Evolutionary conservation across 2,113 vertebrate genomes (phyloP).

Genomic region (Opisthocomus hoazin): DNA sequence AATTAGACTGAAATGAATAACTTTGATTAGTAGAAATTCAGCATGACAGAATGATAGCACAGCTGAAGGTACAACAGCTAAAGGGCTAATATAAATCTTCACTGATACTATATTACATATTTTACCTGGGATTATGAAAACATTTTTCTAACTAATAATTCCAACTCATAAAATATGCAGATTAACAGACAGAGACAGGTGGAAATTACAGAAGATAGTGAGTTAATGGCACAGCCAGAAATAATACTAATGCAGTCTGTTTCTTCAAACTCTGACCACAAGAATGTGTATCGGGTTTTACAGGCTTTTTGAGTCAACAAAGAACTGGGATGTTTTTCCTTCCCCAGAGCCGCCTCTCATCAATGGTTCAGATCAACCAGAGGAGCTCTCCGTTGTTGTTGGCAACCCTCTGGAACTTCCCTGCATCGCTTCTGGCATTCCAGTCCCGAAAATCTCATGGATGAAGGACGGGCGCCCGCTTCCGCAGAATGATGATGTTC

Average conservation of each 20-base stretch:
- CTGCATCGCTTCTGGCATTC: conserved; percentile 85
- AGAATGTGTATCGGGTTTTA: background rate
- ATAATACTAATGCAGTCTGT: background rate
- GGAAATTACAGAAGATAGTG: background rate
- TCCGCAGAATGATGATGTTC: conserved; percentile 75
- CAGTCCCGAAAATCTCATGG: conserved; percentile 87
- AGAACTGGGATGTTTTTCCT: background rate
- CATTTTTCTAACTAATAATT: background rate
- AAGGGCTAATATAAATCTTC: background rate
- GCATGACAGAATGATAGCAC: background rate
- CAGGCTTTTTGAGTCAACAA: background rate
- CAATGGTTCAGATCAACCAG: conserved; percentile 76
- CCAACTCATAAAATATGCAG: background rate
- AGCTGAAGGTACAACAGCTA: background rate
- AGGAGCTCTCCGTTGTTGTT: conserved; percentile 84
- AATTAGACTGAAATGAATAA: background rate
- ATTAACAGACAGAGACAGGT: background rate
- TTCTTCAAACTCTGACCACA: background rate
- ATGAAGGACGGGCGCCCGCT: conserved; percentile 90
- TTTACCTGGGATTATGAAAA: background rate
- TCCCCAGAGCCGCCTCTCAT: conserved; percentile 89
- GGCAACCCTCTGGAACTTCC: conserved; percentile 85
- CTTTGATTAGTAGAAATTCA: background rate
- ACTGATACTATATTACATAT: background rate
- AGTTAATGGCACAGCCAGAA: background rate